Conservation (phyloP, 2,888 invertebrate species). For the Cosmopolites sordidus region DNA sequence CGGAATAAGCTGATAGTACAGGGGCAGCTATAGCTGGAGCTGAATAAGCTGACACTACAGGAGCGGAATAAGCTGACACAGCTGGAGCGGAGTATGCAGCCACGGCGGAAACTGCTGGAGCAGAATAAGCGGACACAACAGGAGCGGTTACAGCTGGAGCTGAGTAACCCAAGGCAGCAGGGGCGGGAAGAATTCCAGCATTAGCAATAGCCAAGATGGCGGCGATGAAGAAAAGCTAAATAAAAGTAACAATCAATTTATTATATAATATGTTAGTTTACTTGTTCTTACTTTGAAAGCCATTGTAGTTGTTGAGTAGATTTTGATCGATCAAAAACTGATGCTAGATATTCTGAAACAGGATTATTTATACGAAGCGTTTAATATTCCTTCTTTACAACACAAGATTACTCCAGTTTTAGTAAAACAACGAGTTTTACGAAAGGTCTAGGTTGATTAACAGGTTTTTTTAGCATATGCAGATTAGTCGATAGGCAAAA, state of each 20-base stretch:
- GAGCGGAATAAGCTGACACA: constrained; percentile 14
- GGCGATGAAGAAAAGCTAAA: constrained; percentile 54
- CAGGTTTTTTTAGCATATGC: neutral
- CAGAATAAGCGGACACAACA: constrained; percentile 33
- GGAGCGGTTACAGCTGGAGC: constrained; percentile 44
- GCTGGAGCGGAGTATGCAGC: constrained; percentile 33
- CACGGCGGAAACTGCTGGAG: constrained; percentile 49
- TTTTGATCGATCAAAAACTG: too few species aligned
- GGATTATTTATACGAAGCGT: too few species aligned
- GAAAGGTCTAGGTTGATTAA: constrained; percentile 8
- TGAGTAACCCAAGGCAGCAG: constrained; percentile 35
- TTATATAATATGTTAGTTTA: neutral
- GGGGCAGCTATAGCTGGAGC: constrained; percentile 25
- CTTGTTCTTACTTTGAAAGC: constrained; percentile 16
- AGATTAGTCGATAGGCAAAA: neutral
- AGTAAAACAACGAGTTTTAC: neutral
- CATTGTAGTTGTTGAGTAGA: constrained; percentile 1
- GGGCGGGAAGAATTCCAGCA: constrained; percentile 53
- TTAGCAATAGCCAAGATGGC: constrained; percentile 57
- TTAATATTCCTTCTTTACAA: too few species aligned
- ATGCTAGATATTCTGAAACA: too few species aligned
- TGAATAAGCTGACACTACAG: constrained; percentile 28
- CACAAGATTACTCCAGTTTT: neutral
- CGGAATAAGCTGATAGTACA: constrained; percentile 32
- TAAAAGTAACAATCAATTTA: too few species aligned